A percentile compares a stretch with the other conserved stretches of the same genome.
Conservation (phyloP, 2,888 invertebrate genomes). For the Caenorhabditis parvicauda region DNA sequence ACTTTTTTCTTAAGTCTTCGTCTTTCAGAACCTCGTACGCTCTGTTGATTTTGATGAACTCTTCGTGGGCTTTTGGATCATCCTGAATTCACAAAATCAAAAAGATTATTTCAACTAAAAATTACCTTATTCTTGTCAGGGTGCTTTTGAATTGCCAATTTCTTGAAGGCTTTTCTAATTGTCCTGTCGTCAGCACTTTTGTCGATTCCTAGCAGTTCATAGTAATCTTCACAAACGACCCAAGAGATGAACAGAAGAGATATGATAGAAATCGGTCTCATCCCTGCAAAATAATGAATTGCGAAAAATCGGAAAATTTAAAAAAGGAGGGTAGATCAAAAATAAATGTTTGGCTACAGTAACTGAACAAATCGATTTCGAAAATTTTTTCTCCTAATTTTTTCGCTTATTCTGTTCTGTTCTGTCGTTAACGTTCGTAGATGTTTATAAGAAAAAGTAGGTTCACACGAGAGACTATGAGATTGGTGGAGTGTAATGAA, state of each 20-base stretch:
- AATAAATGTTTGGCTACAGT: background rate
- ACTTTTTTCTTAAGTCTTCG: slow-evolving; percentile 69
- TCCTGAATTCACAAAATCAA: too few species aligned
- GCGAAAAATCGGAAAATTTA: background rate
- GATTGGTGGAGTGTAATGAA: too few species aligned
- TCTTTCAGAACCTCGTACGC: slow-evolving; percentile 86
- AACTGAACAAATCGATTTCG: too few species aligned
- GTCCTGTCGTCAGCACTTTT: slow-evolving; percentile 73
- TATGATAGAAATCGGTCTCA: background rate
- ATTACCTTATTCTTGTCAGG: slow-evolving; percentile 73
- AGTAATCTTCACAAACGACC: slow-evolving; percentile 67
- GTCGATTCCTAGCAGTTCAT: slow-evolving; percentile 73
- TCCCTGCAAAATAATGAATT: background rate
- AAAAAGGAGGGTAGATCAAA: background rate
- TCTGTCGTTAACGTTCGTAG: background rate
- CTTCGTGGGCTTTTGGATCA: slow-evolving; percentile 74
- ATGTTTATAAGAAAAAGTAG: background rate
- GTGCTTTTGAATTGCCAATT: slow-evolving; percentile 74
- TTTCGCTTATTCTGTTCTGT: too few species aligned
- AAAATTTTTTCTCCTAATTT: too few species aligned
- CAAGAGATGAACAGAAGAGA: background rate
- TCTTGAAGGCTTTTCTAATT: slow-evolving; percentile 78
- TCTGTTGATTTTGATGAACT: slow-evolving; percentile 77
- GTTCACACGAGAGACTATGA: background rate
- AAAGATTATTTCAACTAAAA: too few species aligned